phyloP scores from a whole-genome alignment of 1,140 invertebrate genomes.

The Pogonomyrmex barbatus region DNA sequence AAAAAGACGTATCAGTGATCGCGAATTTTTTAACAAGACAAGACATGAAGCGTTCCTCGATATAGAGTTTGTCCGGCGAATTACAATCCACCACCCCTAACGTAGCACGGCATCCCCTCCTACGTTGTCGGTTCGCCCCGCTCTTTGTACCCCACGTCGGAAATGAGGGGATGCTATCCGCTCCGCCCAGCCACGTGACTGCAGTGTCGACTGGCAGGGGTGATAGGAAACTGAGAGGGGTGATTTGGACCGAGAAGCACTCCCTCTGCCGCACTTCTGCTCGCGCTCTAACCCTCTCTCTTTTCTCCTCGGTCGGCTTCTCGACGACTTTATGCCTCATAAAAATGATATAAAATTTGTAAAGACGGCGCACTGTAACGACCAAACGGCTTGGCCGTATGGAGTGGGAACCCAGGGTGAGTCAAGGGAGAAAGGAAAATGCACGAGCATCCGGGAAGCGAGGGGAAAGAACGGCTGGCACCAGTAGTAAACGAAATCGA shows the following conservation, averaged over 20 bases:
- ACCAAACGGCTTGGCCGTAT: slow-evolving; percentile 80
- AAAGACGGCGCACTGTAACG: slow-evolving; percentile 84
- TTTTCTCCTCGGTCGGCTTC: slow-evolving; percentile 76
- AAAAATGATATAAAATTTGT: slow-evolving; percentile 87
- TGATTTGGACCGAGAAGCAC: slow-evolving; percentile 36
- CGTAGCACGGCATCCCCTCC: slow-evolving; percentile 57
- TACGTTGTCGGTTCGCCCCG: slow-evolving; percentile 7
- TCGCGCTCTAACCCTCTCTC: slow-evolving; percentile 63
- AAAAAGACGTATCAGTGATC: slow-evolving; percentile 58
- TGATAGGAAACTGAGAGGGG: slow-evolving; percentile 30
- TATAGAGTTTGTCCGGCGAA: slow-evolving; percentile 61
- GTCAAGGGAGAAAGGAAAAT: slow-evolving; percentile 66
- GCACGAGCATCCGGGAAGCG: slow-evolving; percentile 17
- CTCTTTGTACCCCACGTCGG: slow-evolving; percentile 54
- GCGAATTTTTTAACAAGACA: slow-evolving; percentile 75
- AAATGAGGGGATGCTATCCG: slow-evolving; percentile 74
- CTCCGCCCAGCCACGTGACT: slow-evolving; percentile 82
- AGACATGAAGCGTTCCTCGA: slow-evolving; percentile 71
- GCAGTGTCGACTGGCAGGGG: slow-evolving; percentile 5
- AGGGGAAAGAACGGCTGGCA: neutral
- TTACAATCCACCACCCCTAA: slow-evolving; percentile 65
- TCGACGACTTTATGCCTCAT: slow-evolving; percentile 85
- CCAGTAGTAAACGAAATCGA: slow-evolving; percentile 71
- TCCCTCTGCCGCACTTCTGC: slow-evolving; percentile 36
- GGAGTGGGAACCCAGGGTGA: slow-evolving; percentile 78